Percentiles rank a stretch among this genome's conserved stretches.
Conservation (phyloP, 2,797 vertebrate genomes). For the Hozukius guyotensis region DNA sequence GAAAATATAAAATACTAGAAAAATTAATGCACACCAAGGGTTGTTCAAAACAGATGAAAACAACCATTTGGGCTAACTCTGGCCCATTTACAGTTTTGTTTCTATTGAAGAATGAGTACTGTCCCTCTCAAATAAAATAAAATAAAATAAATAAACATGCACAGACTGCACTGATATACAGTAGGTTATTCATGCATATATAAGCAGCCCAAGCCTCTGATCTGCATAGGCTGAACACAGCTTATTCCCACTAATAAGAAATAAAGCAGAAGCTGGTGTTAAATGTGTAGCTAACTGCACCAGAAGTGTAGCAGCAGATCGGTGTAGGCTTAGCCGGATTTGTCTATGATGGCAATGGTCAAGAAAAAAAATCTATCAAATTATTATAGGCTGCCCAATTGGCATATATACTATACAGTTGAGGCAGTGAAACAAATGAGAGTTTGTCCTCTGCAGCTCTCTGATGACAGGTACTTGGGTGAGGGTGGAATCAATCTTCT, state of each 20-base stretch:
- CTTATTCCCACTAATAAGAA: slow-evolving; percentile 32
- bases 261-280: slow-evolving; percentile 37
- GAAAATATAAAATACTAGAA: not conserved
- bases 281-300: slow-evolving; percentile 28
- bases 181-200: not conserved
- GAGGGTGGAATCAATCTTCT: no score
- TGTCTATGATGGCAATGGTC: not conserved
- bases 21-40: not conserved
- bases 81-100: not conserved
- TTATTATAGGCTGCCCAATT: not conserved
- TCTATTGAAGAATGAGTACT: not conserved
- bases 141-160: not conserved
- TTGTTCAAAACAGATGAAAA: not conserved
- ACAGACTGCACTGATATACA: not conserved
- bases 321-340: slow-evolving; percentile 2
- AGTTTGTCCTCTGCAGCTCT: not conserved
- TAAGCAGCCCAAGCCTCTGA: not conserved
- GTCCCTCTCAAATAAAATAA: not conserved
- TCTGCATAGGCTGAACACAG: not conserved
- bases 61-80: not conserved
- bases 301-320: slow-evolving; percentile 25
- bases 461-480: not conserved
- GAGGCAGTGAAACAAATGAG: not conserved
- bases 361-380: slow-evolving; percentile 5
- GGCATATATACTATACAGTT: not conserved